Percentiles rank a stretch among this genome's conserved stretches.
Evolutionary conservation across 2,888 invertebrate species (phyloP).

Genomic region (Hirtodrosophila trivittata): DNA sequence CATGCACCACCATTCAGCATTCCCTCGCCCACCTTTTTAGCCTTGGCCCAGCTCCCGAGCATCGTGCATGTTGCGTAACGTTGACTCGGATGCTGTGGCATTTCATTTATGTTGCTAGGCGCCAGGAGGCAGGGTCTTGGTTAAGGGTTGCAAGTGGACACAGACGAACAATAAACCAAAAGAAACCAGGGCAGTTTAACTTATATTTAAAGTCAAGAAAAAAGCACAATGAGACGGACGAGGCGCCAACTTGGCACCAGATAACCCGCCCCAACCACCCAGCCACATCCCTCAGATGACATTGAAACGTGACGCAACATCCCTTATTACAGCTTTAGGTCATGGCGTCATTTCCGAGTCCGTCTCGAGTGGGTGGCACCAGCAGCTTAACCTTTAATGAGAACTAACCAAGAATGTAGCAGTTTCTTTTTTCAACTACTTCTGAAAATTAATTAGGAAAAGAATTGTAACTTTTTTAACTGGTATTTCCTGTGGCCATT

Average conservation of each 20-base stretch:
- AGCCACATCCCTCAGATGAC: constrained; percentile 43
- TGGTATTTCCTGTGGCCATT: too few relatives aligned
- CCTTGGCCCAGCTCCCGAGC: constrained; percentile 57
- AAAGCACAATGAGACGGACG: constrained; percentile 8
- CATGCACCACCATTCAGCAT: not conserved
- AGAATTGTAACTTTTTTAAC: too few relatives aligned
- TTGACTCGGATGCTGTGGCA: constrained; percentile 52
- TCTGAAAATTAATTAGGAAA: too few relatives aligned
- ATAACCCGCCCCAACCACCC: too few relatives aligned
- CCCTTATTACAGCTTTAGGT: constrained; percentile 47
- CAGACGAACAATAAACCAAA: not conserved
- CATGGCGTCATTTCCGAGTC: constrained; percentile 42
- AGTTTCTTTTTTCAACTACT: too few relatives aligned
- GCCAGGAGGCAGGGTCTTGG: too few relatives aligned
- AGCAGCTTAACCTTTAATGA: constrained; percentile 12
- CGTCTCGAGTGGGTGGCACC: constrained; percentile 10
- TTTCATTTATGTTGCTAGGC: too few relatives aligned
- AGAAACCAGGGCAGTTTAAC: too few relatives aligned
- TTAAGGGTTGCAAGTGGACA: too few relatives aligned
- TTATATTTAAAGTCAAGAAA: too few relatives aligned
- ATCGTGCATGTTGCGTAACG: constrained; percentile 68
- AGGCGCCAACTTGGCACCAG: not conserved
- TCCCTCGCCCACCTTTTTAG: constrained; percentile 19
- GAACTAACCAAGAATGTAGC: constrained; percentile 4
- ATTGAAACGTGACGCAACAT: constrained; percentile 69